A percentile compares a stretch with the other conserved stretches of the same genome.
Conservation (phyloP, 2,888 invertebrate genomes). For the Scaptomyza polygonia region DNA sequence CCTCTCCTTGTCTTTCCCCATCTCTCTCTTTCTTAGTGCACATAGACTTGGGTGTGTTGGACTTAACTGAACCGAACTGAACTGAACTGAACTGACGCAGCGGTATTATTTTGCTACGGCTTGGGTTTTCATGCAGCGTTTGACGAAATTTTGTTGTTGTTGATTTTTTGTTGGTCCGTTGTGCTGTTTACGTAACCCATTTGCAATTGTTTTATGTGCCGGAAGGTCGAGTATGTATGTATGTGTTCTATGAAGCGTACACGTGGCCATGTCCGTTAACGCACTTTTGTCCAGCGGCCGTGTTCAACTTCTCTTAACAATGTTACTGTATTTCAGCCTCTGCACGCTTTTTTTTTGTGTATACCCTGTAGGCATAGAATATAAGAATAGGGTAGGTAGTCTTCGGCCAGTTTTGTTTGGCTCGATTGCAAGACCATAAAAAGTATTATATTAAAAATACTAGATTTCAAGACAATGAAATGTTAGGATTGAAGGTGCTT, state of each 20-base stretch:
- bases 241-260: slow-evolving; percentile 45
- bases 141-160: slow-evolving; percentile 23
- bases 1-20: neutral
- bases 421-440: no score
- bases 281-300: slow-evolving; percentile 22
- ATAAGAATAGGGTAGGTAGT: neutral
- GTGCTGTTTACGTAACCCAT: slow-evolving; percentile 60
- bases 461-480: no score
- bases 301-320: slow-evolving; percentile 31
- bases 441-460: neutral
- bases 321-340: slow-evolving; percentile 34
- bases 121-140: slow-evolving; percentile 37
- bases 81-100: slow-evolving; percentile 6
- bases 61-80: neutral
- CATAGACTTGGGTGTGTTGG: neutral
- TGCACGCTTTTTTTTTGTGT: slow-evolving; percentile 34
- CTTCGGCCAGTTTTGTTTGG: no score
- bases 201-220: slow-evolving; percentile 59
- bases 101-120: slow-evolving; percentile 10
- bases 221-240: slow-evolving; percentile 50
- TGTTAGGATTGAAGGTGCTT: no score
- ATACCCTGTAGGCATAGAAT: slow-evolving; percentile 31
- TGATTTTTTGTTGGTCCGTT: slow-evolving; percentile 22
- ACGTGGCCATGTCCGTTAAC: slow-evolving; percentile 26
- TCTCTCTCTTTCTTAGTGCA: neutral